phyloP scores from a whole-genome alignment of 2,113 vertebrate species.

The Ctenomys sociabilis region DNA sequence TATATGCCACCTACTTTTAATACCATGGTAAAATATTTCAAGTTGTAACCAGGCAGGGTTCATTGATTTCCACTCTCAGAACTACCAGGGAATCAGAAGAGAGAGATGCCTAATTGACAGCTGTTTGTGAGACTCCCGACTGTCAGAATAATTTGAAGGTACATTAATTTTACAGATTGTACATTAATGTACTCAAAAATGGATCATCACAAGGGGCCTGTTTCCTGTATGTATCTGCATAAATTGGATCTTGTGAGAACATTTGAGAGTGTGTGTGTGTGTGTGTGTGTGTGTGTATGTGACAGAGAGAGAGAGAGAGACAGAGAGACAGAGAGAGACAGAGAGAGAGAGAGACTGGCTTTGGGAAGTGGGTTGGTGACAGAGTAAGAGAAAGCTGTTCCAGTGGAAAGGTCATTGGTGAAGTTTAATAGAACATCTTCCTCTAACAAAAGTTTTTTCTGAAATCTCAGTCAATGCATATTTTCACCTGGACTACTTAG shows the following conservation, averaged over 20 bases:
- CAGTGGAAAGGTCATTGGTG: neutral
- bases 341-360: neutral
- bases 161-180: constrained; percentile 58
- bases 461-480: neutral
- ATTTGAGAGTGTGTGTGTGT: neutral
- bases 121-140: neutral
- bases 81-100: neutral
- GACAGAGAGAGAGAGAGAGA: too few relatives aligned
- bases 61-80: neutral
- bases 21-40: neutral
- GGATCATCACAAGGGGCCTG: neutral
- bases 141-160: constrained; percentile 52
- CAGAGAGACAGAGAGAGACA: too few relatives aligned
- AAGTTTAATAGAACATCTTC: neutral
- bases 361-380: neutral
- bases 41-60: neutral
- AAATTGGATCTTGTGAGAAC: neutral
- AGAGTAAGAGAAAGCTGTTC: neutral
- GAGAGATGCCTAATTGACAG: constrained; percentile 29
- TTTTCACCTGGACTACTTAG: neutral
- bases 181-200: constrained; percentile 19
- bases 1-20: neutral
- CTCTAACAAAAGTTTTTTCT: neutral
- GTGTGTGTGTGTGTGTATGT: neutral
- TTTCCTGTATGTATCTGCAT: neutral